phyloP scores from a whole-genome alignment of 2,113 vertebrate species.

The Pedetes capensis region DNA sequence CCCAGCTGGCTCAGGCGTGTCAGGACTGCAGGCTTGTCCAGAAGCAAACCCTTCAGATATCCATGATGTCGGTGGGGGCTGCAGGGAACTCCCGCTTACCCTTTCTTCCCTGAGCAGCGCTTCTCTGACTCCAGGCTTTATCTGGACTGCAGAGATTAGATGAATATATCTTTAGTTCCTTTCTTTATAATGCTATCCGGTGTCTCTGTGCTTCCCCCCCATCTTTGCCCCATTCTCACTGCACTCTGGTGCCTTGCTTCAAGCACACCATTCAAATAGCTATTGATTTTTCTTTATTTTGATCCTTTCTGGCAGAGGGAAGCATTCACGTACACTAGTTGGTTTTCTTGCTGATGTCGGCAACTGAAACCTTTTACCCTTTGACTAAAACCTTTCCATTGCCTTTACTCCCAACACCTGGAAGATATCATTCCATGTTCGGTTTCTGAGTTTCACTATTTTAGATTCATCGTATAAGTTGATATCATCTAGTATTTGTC shows the following conservation, averaged over 20 bases:
- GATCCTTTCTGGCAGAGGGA: background rate
- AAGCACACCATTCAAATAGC: background rate
- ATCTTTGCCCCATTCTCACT: background rate
- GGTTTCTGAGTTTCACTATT: background rate
- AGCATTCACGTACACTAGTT: background rate
- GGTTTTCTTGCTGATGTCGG: background rate
- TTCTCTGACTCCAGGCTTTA: background rate
- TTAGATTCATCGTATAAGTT: background rate
- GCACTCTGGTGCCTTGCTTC: background rate
- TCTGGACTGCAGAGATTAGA: background rate
- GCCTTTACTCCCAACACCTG: background rate
- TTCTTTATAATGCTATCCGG: no score
- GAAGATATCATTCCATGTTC: background rate
- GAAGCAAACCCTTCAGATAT: background rate
- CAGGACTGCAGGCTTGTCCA: background rate
- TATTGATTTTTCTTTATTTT: background rate
- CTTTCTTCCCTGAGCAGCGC: background rate
- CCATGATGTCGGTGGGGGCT: background rate
- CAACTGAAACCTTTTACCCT: background rate
- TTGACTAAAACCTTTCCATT: background rate
- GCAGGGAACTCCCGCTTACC: background rate
- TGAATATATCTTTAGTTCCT: background rate
- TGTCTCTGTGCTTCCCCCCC: background rate
- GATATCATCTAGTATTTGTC: background rate
- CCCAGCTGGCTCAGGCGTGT: background rate